Base-by-base conservation (phyloP, 2,797 vertebrate species). In the Calcarius lapponicus region DNA sequence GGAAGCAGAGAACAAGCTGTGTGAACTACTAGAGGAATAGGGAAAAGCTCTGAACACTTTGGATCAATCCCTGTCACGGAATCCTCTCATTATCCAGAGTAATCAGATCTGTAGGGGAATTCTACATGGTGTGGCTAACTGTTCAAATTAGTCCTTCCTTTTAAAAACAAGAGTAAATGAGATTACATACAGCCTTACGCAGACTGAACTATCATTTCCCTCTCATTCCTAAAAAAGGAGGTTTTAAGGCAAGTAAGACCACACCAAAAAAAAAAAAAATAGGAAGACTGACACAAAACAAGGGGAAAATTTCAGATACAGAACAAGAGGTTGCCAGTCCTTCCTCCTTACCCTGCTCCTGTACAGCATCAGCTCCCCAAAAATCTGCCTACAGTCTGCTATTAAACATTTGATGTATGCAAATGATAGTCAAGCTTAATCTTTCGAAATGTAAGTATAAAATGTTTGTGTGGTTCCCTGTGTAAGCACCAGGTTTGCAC, bases 1-100 rank as follows among this genome's bases (percentile, higher is more conserved):
- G 76, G 96, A 96, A 97, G 87, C 82, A 94, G 10, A 84, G 48
- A 96, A 60, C 61, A 95, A 92, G 88, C 38, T 43, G 21, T 40
- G 67, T 89, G 61, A 82, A 48, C 67, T 82, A 13, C 36, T 29
- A 69, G 31, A 81, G 65, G 36, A 92, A 45, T 2, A 66, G 54
- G 16, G 73, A 65, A 81, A 91, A 74, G 29, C 43, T 93, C 57
- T 72, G 45, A 25, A 62, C 29, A 18, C 82, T 51, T 42, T 1
- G 3, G 69, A 42, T 90, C 54, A 15, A n/a, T 74, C 76, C 84
- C 62, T 84, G 42, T 47, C 79, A 85, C 0, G 4, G 56, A 94
- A 82, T 95, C 70, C 76, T 85, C 79, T 89, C 92, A 48, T 70
- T 91, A 85, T 28, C 13, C 66, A 58, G 50, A 95, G 56, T 62